phyloP scores from a whole-genome alignment of 2,888 invertebrate species.

The Drosophila parthenogenetica region DNA sequence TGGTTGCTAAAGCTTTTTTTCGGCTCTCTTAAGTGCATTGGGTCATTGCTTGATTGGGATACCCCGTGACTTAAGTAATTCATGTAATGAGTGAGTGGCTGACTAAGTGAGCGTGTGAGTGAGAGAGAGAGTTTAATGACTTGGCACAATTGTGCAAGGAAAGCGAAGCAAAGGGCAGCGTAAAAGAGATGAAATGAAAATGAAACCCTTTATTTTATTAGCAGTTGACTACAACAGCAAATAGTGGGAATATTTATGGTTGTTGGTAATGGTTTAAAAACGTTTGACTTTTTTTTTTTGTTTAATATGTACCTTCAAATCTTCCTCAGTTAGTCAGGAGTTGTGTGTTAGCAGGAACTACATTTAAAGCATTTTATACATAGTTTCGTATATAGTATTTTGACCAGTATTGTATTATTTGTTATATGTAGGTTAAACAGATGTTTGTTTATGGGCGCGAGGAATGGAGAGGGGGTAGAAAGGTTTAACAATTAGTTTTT shows the following conservation, averaged over 20 bases:
- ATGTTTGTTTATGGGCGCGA: slow-evolving; percentile 42
- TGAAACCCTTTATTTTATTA: slow-evolving; percentile 33
- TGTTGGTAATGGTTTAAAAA: slow-evolving; percentile 39
- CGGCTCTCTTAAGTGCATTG: slow-evolving; percentile 23
- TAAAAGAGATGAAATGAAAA: slow-evolving; percentile 18
- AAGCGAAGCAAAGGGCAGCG: not conserved
- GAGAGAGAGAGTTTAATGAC: slow-evolving; percentile 5
- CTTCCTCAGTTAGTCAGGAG: slow-evolving; percentile 84
- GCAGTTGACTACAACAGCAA: slow-evolving; percentile 39
- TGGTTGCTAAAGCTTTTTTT: slow-evolving; percentile 31
- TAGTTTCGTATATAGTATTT: slow-evolving; percentile 34
- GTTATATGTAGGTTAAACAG: slow-evolving; percentile 11
- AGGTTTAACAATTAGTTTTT: slow-evolving; percentile 62
- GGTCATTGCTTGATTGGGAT: slow-evolving; percentile 27
- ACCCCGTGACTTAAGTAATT: slow-evolving; percentile 22
- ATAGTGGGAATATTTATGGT: slow-evolving; percentile 47
- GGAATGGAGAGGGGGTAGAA: slow-evolving; percentile 56
- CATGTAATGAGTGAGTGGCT: slow-evolving; percentile 32
- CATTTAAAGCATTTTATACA: slow-evolving; percentile 52
- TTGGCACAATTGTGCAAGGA: slow-evolving; percentile 13
- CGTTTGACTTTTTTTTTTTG: slow-evolving; percentile 36
- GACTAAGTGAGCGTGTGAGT: slow-evolving; percentile 1
- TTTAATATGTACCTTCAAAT: slow-evolving; percentile 82
- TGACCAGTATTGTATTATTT: not conserved
- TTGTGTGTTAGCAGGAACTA: slow-evolving; percentile 73